Evolutionary conservation across 2,797 vertebrate species (phyloP), one percentile per base, ranked within the genome.

Genomic region (Halcyon leucocephala): DNA sequence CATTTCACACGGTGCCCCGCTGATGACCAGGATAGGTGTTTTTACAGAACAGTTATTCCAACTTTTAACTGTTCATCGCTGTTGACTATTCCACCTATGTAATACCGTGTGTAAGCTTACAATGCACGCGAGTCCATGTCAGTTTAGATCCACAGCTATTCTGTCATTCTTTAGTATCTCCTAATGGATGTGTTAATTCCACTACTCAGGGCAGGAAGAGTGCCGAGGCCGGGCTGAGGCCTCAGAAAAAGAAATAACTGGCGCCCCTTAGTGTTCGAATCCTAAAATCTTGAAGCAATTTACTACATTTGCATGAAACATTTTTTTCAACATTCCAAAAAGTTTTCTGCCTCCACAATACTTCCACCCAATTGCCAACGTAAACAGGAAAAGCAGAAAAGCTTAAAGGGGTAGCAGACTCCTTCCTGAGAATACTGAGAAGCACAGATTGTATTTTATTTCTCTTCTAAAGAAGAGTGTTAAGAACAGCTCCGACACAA

Each of bases 211-310:
- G 69, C 91, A 91, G 65, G 7, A 71, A 84, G 67, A 66, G 64
- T 44, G 66, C 46, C 19, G 70, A 76, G 72, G 46, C 33, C 31
- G 2, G 51, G 5, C 86, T 74, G 81, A 44, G 0, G 37, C 24
- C 76, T 89, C 90, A 25, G 67, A 97, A 95, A 55, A 55, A 93
- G 94, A 97, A 97, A 97, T 90, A 97, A 95, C 97, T 98, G 97
- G 98, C 98, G 98, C 98, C 98, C 98, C 98, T 98, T 98, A 98
- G 98, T 91, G 98, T 97, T 89, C 98, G 86, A 67, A 91, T 55
- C 48, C 57, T 96, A 96, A 97, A 96, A 91, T 91, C 95, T 92
- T 76, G 84, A 84, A 90, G 97, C 86, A 97, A 95, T 96, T 97
- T 81, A 90, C 74, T 92, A 93, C 24, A 93, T 96, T 97, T 96